Evolutionary conservation across 2,888 invertebrate species (phyloP), one percentile per base, ranked within the genome.

Genomic region (Tachystola acroxantha): DNA sequence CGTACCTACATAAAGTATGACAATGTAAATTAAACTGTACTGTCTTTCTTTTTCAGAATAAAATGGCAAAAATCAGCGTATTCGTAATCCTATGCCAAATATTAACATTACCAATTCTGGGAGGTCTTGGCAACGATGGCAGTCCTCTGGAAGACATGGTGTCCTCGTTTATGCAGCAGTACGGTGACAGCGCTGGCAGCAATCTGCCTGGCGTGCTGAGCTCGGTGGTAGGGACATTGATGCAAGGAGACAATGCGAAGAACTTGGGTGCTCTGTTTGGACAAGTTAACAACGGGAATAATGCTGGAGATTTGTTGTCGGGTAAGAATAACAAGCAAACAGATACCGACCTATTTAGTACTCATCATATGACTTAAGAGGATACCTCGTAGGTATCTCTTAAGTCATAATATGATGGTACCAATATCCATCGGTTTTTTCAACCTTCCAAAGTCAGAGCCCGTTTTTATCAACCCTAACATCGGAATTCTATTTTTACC

Each of bases 111-210:
- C 74, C 63, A 54, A 81, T 57, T 11, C 47, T 66, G n/a, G 58
- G 58, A 6, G 63, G 64, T 57, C 53, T 74, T 58, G 50, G 84
- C 4, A 63, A 79, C 26, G 72, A 80, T 26, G 71, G 89, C 1
- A 91, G 88, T 57, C 91, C 91, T 0, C 84, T 94, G 34, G 60
- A 93, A 47, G 92, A 94, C 47, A 88, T 92, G 40, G 93, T 93
- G 0, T 89, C 91, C 2, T 87, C 91, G 10, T 88, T 94, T 37
- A 81, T 94, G 27, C 90, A 91, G 55, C 37, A 91, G 91, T 54
- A 90, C 91, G 55, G 40, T 9, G 81, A 80, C 0, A 67, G 72
- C 7, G 74, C 74, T 0, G 79, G 71, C 0, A 56, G 60, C 11
- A 68, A 64, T 32, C 66, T 76, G 25, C 77, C 84, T 7, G 40